Base-by-base conservation (phyloP, 2,797 vertebrate genomes). In the Pangasius djambal region DNA sequence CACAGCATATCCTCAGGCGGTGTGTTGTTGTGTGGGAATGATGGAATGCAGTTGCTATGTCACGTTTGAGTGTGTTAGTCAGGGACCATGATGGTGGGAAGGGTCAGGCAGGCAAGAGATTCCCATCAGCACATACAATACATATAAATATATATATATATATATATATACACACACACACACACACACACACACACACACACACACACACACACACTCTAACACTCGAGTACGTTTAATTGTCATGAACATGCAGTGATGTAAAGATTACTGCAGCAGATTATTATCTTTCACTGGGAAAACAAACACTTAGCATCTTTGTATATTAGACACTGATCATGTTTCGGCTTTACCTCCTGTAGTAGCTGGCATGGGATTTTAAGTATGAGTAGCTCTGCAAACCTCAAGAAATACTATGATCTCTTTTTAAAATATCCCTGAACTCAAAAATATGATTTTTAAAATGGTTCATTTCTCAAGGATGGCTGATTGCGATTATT, bases 31-130 rank as follows among this genome's bases (percentile, higher is more conserved):
- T 87, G 59, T 89, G 91, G 89, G 89, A 91, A 84, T 90, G 89
- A 69, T 82, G 86, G 86, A 69, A 90, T 87, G 37, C 63, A 82
- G 87, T 88, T 55, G 85, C 65, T 84, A 34, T 89, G 91, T 95
- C 93, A 95, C 94, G 28, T 94, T 93, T 87, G 87, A 95, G 93
- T 92, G 93, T 92, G 91, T 89, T 59, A 90, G 87, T 63, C 81
- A 84, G 94, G 94, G 95, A 95, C 94, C 90, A 81, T 55, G 91
- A 93, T 91, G 91, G 87, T 86, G 50, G 83, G 87, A 92, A 90
- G 93, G 96, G 95, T 95, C 94, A 95, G 61, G 87, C 91, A 93
- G 94, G 92, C 95, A 92, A 90, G 90, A 89, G n/a, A 92, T 96
- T 97, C 95, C 95, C 96, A 96, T 93, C 93, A 91, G 91, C 93